Evolutionary conservation across 2,888 invertebrate species (phyloP), one percentile per base, ranked within the genome.

Genomic region (Ormia ochracea): DNA sequence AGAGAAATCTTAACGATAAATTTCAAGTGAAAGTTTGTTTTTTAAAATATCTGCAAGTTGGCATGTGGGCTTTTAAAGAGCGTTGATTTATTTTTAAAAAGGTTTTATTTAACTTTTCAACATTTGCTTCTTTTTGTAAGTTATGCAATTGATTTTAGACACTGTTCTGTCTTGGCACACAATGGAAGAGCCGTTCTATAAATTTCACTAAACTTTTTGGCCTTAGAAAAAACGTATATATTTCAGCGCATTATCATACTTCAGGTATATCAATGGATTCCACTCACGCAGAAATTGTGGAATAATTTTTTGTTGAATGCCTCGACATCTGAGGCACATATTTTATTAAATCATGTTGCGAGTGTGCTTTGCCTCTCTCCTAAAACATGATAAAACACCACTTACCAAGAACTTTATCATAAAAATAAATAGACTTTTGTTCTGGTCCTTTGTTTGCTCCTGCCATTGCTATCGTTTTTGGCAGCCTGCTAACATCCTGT

Each of bases 231-330:
- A 65, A 21, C 38, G 28, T 41, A 9, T 23, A 31, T 5, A 33
- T 54, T 61, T 70, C 19, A 73, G 23, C 66, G 41, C 48, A 66
- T 78, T 63, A 65, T 59, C 69, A 70, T 33, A 68, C 66, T 66
- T 59, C 31, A 66, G 61, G 33, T 66, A 66, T 75, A 41, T 48
- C 59, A 70, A 38, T 36, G 38, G 54, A 26, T 66, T 70, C 54
- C 26, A 28, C 48, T 69, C 48, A 36, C 36, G 2, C 56, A 38
- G 52, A n/a, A 19, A 63, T 36, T 7, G n/a, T n/a, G 4, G 14
- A 21, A 6, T 48, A n/a, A 4, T 14, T 58, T 21, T 36, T 56
- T 58, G 23, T 41, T 63, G 65, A 65, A 50, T 69, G 36, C 17
- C 33, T 10, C 65, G 69, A 38, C 65, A 79, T 74, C 74, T 70